These are phyloP conservation scores for Chiloscyllium punctatum DNA, from an alignment of 2,797 vertebrate species.

Conservation along the genomic window DNA sequence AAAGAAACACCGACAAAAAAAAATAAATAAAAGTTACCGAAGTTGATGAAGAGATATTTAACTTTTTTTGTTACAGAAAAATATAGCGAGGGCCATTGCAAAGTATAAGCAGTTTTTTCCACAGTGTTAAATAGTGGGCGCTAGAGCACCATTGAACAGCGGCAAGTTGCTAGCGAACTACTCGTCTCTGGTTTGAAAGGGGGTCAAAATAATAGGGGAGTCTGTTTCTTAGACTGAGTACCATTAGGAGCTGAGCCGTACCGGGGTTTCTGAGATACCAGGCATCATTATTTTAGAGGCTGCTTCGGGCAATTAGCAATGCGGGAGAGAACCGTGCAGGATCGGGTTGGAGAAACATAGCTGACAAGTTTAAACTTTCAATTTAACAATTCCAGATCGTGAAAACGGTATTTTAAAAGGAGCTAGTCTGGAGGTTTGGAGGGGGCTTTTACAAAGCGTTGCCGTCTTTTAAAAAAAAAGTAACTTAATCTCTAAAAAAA, in stretches of 20 bases:
- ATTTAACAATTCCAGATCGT: slow-evolving; percentile 9
- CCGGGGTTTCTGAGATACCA: slow-evolving; percentile 13
- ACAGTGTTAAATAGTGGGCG: slow-evolving; percentile 89
- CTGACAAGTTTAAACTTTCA: slow-evolving; percentile 25
- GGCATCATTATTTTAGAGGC: background rate
- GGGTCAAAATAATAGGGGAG: slow-evolving; percentile 23
- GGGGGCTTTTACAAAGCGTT: background rate
- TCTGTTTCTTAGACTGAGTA: slow-evolving; percentile 21
- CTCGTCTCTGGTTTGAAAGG: slow-evolving; percentile 22
- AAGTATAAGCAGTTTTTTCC: slow-evolving; percentile 82
- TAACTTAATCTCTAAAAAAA: background rate
- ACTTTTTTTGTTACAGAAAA: slow-evolving; percentile 59
- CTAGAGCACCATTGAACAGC: slow-evolving; percentile 75
- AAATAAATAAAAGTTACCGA: slow-evolving; percentile 66
- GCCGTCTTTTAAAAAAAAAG: background rate
- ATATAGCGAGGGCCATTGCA: slow-evolving; percentile 61
- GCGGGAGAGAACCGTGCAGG: background rate
- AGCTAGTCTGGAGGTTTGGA: background rate
- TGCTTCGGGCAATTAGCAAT: background rate
- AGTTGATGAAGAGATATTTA: slow-evolving; percentile 77
- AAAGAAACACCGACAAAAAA: slow-evolving; percentile 40
- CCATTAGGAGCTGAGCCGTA: background rate
- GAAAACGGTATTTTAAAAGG: background rate
- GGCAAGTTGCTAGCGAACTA: slow-evolving; percentile 24
- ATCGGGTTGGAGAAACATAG: background rate